These are phyloP conservation scores for Fundulus diaphanus DNA, from an alignment of 2,797 vertebrate genomes.

Conservation along the genomic window DNA sequence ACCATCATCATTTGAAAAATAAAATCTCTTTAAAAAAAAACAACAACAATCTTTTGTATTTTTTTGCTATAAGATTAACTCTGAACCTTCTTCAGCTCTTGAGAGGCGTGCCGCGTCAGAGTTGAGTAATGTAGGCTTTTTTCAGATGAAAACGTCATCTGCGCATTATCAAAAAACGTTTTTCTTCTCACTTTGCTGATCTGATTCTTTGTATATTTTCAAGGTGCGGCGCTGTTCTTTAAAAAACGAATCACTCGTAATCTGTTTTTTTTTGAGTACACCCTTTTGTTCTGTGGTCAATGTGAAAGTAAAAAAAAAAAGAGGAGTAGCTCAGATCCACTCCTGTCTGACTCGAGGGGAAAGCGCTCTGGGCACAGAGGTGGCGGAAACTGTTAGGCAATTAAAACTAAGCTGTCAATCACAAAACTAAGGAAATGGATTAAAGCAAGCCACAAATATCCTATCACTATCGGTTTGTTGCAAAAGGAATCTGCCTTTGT, in stretches of 20 bases:
- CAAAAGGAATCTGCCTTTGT: background rate
- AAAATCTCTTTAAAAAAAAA: slow-evolving; percentile 69
- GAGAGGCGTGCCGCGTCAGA: background rate
- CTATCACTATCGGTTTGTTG: background rate
- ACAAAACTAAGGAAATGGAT: background rate
- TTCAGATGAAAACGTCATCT: too few relatives aligned
- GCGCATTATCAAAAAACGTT: too few relatives aligned
- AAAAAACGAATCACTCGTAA: too few relatives aligned
- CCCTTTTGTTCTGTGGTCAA: background rate
- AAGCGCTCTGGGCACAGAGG: too few relatives aligned
- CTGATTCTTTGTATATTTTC: background rate
- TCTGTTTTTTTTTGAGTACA: background rate
- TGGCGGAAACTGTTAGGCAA: too few relatives aligned
- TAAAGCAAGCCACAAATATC: background rate
- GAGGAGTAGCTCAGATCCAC: too few relatives aligned
- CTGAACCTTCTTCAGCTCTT: background rate
- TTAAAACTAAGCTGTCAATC: background rate
- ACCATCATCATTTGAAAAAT: slow-evolving; percentile 74
- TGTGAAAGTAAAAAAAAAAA: background rate
- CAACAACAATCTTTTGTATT: background rate
- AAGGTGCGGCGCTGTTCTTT: background rate
- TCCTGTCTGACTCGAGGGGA: too few relatives aligned
- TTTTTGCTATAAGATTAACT: background rate
- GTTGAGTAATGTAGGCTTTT: too few relatives aligned
- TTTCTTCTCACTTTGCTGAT: background rate